Evolutionary conservation across 2,797 vertebrate genomes (phyloP), one percentile per base, ranked within the genome.

Genomic region (Myotis myotis): DNA sequence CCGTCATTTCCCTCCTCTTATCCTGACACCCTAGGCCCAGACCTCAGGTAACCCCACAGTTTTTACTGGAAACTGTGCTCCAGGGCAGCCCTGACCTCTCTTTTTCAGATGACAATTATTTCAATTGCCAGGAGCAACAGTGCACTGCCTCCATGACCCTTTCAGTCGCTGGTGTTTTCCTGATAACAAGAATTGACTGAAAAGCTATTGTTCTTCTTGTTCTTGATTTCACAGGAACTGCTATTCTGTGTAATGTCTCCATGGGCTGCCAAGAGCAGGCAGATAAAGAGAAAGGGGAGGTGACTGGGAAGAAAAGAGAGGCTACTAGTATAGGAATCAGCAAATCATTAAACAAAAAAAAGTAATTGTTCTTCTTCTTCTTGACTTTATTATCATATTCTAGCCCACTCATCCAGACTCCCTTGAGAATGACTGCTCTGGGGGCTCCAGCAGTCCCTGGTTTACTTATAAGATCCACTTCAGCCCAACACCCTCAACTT

Each of bases 261-360:
- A 22, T 1, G 30, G 82, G 33, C 44, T 55, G 28, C 62, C 38
- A 93, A 74, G 68, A 51, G 11, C 79, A 70, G 71, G 66, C 93
- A 75, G 83, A 87, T 28, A 86, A 93, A 53, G 30, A 60, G 25
- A 91, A 92, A 71, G 78, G 75, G 79, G 76, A 95, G 80, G 28
- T 86, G 88, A 81, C 28, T 22, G 60, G 71, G 17, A 76, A 95
- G 83, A 79, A 91, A 72, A 71, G 28, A 79, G 71, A 75, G 22
- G 30, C 68, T 36, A 20, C 76, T 93, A 47, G 47, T 47, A 51
- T n/a, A 89, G 12, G 47, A 72, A 70, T 78, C 80, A 33, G 76
- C 33, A 81, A 75, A 72, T 70, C 17, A 25, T 28, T 79, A 87
- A 79, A 60, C 49, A 57, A 33, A 80, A 80, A 93, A 23, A 89